Percentiles rank a stretch among this genome's conserved stretches.
Conservation (phyloP, 2,797 vertebrate genomes). For the Anabacerthia variegaticeps region DNA sequence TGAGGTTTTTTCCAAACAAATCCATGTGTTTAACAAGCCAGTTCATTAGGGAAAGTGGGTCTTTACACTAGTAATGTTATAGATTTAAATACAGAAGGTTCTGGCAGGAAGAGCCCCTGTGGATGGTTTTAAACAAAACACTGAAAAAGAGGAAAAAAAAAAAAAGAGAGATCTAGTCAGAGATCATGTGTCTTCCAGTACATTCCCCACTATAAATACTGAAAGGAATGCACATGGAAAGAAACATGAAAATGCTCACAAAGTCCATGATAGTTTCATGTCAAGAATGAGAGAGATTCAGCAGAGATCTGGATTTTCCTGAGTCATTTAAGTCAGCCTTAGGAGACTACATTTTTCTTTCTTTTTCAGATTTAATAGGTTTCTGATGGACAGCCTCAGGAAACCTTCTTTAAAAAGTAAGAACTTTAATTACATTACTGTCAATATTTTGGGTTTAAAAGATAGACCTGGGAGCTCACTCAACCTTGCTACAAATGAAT, state of each 20-base stretch:
- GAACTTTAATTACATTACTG: constrained; percentile 49
- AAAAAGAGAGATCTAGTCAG: neutral
- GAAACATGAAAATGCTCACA: neutral
- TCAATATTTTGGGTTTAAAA: constrained; percentile 56
- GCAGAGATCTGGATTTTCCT: neutral
- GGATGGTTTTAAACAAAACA: neutral
- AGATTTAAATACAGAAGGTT: neutral
- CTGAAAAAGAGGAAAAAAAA: accelerated
- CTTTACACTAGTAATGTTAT: neutral
- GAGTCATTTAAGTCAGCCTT: neutral
- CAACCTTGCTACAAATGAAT: constrained; percentile 4
- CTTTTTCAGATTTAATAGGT: constrained; percentile 53
- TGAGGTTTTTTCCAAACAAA: neutral
- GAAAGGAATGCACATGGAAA: neutral
- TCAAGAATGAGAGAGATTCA: neutral
- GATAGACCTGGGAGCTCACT: neutral
- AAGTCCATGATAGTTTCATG: neutral
- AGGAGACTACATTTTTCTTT: neutral
- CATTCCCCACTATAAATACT: neutral
- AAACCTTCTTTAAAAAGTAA: constrained; percentile 21
- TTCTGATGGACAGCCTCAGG: constrained; percentile 44
- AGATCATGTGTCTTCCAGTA: neutral
- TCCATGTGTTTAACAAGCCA: neutral
- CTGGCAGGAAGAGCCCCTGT: neutral
- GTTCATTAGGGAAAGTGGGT: neutral